These are phyloP conservation scores for Jordanella pulchra DNA, from an alignment of 2,797 vertebrate species.

Conservation along the genomic window DNA sequence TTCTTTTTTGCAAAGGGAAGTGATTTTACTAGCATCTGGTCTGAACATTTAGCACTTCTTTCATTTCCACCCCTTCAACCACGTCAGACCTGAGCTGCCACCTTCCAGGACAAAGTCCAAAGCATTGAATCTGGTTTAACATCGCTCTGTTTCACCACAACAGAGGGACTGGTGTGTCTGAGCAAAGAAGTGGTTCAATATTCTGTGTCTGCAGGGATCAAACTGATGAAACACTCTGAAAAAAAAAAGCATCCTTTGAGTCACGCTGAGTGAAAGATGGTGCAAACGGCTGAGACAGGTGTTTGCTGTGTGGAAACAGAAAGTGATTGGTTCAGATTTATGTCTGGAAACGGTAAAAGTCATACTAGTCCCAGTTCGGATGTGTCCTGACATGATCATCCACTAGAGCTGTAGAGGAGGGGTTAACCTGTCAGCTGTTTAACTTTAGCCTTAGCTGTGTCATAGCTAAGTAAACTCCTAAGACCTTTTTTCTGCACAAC, in stretches of 20 bases:
- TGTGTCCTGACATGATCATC: background rate
- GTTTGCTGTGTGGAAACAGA: conserved; percentile 2
- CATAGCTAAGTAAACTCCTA: no score
- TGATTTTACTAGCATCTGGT: conserved; percentile 45
- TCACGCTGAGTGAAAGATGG: conserved; percentile 22
- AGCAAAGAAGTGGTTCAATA: conserved; percentile 12
- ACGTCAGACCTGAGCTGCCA: conserved; percentile 11
- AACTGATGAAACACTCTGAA: conserved; percentile 61
- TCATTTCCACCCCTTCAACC: conserved; percentile 10
- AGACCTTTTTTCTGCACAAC: background rate
- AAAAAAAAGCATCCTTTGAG: conserved; percentile 19
- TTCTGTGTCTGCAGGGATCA: conserved; percentile 23
- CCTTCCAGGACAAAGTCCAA: conserved; percentile 20
- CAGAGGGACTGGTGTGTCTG: conserved; percentile 5
- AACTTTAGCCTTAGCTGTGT: background rate
- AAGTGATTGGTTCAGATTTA: background rate
- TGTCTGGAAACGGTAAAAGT: background rate
- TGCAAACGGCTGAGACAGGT: conserved; percentile 35
- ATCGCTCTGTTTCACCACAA: conserved; percentile 13
- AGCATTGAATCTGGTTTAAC: conserved; percentile 9
- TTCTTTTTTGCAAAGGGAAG: conserved; percentile 28
- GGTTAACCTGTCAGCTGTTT: background rate
- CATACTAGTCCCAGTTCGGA: background rate
- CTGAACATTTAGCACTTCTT: conserved; percentile 37
- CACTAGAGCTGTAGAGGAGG: background rate